These are phyloP conservation scores for Ptilorrhoa leucosticta DNA, from an alignment of 2,113 vertebrate species.

Conservation along the genomic window DNA sequence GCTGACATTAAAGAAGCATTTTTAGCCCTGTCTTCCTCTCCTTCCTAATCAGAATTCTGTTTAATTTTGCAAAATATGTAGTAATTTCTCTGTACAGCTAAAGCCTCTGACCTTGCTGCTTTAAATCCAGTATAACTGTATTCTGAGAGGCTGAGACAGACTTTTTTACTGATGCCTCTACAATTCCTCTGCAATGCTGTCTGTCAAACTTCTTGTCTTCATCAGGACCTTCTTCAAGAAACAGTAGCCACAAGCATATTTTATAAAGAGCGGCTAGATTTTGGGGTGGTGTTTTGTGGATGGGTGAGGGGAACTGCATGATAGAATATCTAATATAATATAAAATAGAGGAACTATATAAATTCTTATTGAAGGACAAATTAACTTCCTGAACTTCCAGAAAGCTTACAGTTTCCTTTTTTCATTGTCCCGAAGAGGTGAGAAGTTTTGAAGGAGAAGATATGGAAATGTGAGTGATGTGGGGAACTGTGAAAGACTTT, in stretches of 20 bases:
- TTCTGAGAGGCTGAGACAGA: background rate
- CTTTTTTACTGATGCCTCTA: background rate
- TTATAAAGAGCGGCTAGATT: background rate
- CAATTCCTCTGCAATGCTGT: background rate
- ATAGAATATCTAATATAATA: background rate
- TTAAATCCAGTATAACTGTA: background rate
- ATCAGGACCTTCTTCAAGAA: background rate
- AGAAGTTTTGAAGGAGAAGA: background rate
- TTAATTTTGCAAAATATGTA: background rate
- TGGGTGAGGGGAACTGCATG: background rate
- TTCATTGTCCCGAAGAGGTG: background rate
- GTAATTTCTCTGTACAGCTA: background rate
- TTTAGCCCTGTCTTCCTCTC: background rate
- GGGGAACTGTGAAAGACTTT: background rate
- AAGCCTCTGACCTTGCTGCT: background rate
- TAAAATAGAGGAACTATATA: background rate
- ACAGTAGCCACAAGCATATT: background rate
- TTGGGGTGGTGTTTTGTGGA: background rate
- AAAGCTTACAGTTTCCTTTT: background rate
- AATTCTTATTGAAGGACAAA: background rate
- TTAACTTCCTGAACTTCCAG: background rate
- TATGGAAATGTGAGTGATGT: accelerated
- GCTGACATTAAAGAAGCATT: background rate
- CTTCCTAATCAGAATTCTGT: background rate
- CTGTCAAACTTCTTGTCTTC: background rate